Evolutionary conservation across 2,888 invertebrate genomes (phyloP).

Genomic region (Lepidonotus clava): DNA sequence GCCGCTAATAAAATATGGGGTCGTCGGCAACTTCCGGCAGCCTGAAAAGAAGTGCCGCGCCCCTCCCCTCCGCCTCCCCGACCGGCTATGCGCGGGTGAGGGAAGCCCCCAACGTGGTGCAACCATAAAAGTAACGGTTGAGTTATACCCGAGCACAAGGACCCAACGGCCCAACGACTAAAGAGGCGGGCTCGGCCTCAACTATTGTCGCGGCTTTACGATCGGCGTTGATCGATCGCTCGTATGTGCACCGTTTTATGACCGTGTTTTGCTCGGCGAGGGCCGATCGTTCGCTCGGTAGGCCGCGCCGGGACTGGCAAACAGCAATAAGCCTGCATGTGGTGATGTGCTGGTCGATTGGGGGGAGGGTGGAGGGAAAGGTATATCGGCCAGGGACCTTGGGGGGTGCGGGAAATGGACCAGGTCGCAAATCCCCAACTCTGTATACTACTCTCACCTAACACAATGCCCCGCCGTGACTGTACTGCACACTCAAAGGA

Average conservation of each 20-base stretch:
- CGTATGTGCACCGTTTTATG: constrained; percentile 5
- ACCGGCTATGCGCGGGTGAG: too few species aligned
- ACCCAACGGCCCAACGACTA: not conserved
- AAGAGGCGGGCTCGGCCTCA: not conserved
- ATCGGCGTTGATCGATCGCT: constrained; percentile 40
- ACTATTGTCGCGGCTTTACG: constrained; percentile 30
- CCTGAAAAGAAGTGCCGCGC: not conserved
- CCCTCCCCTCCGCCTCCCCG: too few species aligned
- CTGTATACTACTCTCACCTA: too few species aligned
- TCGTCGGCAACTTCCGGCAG: not conserved
- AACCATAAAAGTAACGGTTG: constrained; percentile 7
- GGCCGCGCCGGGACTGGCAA: not conserved
- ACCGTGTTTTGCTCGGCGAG: not conserved
- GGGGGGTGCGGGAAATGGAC: too few species aligned
- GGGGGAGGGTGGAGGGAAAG: not conserved
- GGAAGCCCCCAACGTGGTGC: not conserved
- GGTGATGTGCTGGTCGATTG: not conserved
- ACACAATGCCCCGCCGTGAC: too few species aligned
- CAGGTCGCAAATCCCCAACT: too few species aligned
- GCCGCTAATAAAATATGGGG: not conserved
- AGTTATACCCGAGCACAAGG: not conserved
- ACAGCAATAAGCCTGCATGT: not conserved
- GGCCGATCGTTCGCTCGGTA: not conserved
- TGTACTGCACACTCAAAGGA: too few species aligned
- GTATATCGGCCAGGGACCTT: not conserved